A percentile compares a stretch with the other conserved stretches of the same genome.
phyloP scores from a whole-genome alignment of 2,113 vertebrate genomes.

The Cariama cristata region DNA sequence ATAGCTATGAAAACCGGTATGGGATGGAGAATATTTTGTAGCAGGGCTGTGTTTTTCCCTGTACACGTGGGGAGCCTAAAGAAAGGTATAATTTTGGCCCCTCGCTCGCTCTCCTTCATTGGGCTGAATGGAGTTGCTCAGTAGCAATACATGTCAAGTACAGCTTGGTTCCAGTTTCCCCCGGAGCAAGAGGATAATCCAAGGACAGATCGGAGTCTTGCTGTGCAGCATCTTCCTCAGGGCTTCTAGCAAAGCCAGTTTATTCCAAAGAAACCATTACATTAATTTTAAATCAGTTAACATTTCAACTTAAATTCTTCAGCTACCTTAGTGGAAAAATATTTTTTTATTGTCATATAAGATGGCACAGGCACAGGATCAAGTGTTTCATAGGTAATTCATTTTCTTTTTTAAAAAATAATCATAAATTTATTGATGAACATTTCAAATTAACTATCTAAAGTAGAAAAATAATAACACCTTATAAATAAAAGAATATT shows the following conservation, averaged over 20 bases:
- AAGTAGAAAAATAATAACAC: constrained; percentile 41
- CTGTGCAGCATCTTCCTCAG: neutral
- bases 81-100: neutral
- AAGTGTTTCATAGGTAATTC: constrained; percentile 20
- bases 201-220: neutral
- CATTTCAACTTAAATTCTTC: neutral
- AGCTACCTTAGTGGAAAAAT: neutral
- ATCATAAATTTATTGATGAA: constrained; percentile 57
- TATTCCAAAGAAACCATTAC: neutral
- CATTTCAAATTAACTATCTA: constrained; percentile 54
- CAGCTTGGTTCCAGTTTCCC: neutral
- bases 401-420: neutral
- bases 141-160: neutral
- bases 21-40: neutral
- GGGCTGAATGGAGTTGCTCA: neutral
- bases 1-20: neutral
- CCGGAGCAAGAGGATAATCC: neutral
- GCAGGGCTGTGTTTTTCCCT: neutral
- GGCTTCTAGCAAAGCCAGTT: neutral
- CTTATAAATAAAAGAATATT: constrained; percentile 12
- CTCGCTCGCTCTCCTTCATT: neutral
- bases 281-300: neutral
- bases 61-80: neutral
- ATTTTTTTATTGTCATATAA: constrained; percentile 5
- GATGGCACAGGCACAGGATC: constrained; percentile 7